Conservation (phyloP, 1,140 invertebrate species). For the Drosophila aff. region DNA sequence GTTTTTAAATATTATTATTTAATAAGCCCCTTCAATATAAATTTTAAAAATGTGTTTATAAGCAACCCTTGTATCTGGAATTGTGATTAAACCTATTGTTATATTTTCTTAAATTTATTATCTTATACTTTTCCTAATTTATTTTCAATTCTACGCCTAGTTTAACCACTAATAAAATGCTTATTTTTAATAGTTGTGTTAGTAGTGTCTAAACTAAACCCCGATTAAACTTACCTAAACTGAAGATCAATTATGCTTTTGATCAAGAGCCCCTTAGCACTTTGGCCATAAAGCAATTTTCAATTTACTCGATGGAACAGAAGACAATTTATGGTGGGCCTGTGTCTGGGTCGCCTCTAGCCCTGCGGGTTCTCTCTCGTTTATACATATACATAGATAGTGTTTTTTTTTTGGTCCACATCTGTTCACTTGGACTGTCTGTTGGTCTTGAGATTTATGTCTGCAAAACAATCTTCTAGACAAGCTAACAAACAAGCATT, state of each 20-base stretch:
- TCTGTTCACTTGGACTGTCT: slow-evolving; percentile 53
- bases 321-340: slow-evolving; percentile 40
- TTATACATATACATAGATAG: background rate
- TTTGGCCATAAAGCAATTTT: slow-evolving; percentile 24
- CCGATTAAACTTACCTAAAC: too few species aligned
- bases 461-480: slow-evolving; percentile 61
- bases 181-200: too few species aligned
- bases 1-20: background rate
- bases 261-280: background rate
- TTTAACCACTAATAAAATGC: background rate
- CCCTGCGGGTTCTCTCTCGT: slow-evolving; percentile 16
- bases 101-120: too few species aligned
- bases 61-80: too few species aligned
- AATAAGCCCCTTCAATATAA: too few species aligned
- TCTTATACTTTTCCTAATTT: background rate
- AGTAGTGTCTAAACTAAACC: too few species aligned
- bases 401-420: slow-evolving; percentile 26
- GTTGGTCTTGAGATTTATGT: slow-evolving; percentile 69
- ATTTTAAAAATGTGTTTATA: too few species aligned
- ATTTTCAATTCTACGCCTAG: accelerated
- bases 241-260: slow-evolving; percentile 1
- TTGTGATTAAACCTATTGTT: too few species aligned
- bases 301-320: slow-evolving; percentile 20
- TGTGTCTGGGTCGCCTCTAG: slow-evolving; percentile 40
- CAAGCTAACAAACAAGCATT: slow-evolving; percentile 70